These are phyloP conservation scores for Corella eumyota DNA, from an alignment of 23 tunicate genomes.

Conservation along the genomic window DNA sequence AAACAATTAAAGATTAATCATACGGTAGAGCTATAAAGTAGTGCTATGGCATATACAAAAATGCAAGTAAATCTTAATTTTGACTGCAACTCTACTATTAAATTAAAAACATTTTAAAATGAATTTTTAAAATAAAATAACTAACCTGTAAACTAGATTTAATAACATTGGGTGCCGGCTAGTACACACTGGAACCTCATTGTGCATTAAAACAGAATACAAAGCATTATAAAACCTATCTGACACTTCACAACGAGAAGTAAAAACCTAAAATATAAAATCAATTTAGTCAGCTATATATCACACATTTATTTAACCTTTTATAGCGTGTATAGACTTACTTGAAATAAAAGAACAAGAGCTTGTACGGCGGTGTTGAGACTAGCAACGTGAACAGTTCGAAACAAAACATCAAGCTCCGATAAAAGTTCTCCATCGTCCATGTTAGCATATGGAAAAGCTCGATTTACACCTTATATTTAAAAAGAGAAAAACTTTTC, in stretches of 20 bases:
- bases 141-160: conserved; percentile 55
- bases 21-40: too few relatives aligned
- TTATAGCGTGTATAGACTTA: too few relatives aligned
- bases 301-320: too few relatives aligned
- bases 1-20: too few relatives aligned
- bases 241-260: conserved; percentile 39
- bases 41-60: too few relatives aligned
- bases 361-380: conserved; percentile 64
- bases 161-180: conserved; percentile 71
- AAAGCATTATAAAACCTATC: conserved; percentile 78
- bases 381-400: conserved; percentile 58
- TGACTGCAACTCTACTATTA: too few relatives aligned
- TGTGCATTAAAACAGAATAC: conserved; percentile 34
- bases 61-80: too few relatives aligned
- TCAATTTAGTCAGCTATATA: too few relatives aligned
- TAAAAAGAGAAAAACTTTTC: background rate
- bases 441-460: conserved; percentile 62
- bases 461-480: conserved; percentile 59
- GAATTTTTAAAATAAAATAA: too few relatives aligned
- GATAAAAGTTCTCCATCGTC: conserved; percentile 24
- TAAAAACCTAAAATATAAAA: conserved; percentile 23
- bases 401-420: conserved; percentile 39
- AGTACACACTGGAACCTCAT: conserved; percentile 30
- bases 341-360: conserved; percentile 54
- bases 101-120: too few relatives aligned